phyloP scores from a whole-genome alignment of 2,888 invertebrate genomes.

The Acleris sparsana region DNA sequence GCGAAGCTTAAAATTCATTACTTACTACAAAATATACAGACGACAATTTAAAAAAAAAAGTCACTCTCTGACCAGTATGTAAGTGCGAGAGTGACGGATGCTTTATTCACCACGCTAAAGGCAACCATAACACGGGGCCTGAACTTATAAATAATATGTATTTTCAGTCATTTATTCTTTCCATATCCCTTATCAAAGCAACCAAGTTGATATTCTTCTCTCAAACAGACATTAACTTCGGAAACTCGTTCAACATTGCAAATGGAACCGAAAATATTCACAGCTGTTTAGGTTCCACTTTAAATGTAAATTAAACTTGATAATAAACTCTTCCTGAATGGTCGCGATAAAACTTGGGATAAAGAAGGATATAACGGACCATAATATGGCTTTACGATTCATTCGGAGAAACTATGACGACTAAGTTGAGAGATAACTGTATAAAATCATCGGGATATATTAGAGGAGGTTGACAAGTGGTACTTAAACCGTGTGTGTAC shows the following conservation, averaged over 20 bases:
- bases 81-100: too few relatives aligned
- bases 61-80: too few relatives aligned
- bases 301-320: slow-evolving; percentile 34
- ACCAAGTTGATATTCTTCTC: not conserved
- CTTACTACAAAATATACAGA: not conserved
- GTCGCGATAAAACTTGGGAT: slow-evolving; percentile 28
- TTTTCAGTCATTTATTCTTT: too few relatives aligned
- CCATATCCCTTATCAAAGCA: too few relatives aligned
- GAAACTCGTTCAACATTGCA: slow-evolving; percentile 23
- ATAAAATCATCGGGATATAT: not conserved
- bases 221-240: not conserved
- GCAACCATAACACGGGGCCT: too few relatives aligned
- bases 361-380: slow-evolving; percentile 13
- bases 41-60: too few relatives aligned
- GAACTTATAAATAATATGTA: too few relatives aligned
- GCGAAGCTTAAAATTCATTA: not conserved
- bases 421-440: not conserved
- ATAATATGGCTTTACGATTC: slow-evolving; percentile 27
- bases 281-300: slow-evolving; percentile 34
- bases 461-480: too few relatives aligned
- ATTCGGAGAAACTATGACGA: slow-evolving; percentile 1
- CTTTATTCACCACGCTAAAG: too few relatives aligned
- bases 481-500: too few relatives aligned
- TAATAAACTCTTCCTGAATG: slow-evolving; percentile 26
- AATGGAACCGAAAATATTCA: slow-evolving; percentile 33